Percentiles rank a stretch among this genome's conserved stretches.
phyloP scores from a whole-genome alignment of 2,888 invertebrate genomes.

The Acanthococcus lagerstroemiae region DNA sequence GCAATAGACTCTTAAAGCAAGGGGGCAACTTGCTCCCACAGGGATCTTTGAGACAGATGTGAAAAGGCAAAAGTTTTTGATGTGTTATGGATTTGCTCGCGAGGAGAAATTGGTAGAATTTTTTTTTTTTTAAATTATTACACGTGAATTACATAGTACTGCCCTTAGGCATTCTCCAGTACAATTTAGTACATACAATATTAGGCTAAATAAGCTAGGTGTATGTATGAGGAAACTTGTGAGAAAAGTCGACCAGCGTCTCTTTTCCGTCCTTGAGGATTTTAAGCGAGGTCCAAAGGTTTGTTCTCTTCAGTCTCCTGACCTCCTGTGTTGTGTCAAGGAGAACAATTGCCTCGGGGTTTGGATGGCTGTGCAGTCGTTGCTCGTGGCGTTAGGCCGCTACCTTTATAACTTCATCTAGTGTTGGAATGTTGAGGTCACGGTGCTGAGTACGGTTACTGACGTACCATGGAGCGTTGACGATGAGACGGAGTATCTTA shows the following conservation, averaged over 20 bases:
- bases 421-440: conserved; percentile 5
- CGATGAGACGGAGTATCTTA: conserved; percentile 4
- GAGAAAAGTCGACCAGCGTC: background rate
- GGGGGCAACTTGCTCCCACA: too few relatives aligned
- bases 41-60: too few relatives aligned
- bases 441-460: background rate
- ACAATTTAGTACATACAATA: background rate
- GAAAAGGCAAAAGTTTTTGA: too few relatives aligned
- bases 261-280: background rate
- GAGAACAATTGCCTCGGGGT: background rate
- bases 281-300: background rate
- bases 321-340: background rate
- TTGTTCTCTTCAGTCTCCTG: background rate
- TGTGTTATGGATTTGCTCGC: too few relatives aligned
- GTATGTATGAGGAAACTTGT: background rate
- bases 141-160: background rate
- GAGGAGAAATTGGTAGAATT: too few relatives aligned
- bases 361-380: background rate
- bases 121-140: background rate
- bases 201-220: background rate
- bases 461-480: conserved; percentile 14
- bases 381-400: background rate
- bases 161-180: background rate
- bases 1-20: too few relatives aligned
- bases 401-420: background rate